Conservation (phyloP, 1,140 invertebrate species). For the Solenopsis invicta region DNA sequence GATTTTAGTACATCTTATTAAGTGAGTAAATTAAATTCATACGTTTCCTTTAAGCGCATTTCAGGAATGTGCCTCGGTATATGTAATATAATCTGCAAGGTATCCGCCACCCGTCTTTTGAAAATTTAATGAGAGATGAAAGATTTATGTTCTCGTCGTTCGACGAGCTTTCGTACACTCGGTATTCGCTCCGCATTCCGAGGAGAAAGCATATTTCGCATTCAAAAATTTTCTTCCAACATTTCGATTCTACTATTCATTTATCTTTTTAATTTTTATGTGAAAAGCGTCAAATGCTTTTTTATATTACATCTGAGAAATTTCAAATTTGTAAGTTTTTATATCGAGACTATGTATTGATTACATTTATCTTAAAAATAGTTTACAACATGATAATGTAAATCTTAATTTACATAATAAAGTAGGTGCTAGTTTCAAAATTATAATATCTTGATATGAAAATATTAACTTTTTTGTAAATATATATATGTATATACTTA, state of each 20-base stretch:
- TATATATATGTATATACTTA: background rate
- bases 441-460: background rate
- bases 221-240: constrained; percentile 38
- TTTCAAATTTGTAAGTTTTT: background rate
- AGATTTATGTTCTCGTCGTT: constrained; percentile 56
- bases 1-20: constrained; percentile 49
- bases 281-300: background rate
- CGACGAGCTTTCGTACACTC: constrained; percentile 48
- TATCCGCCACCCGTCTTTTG: constrained; percentile 39
- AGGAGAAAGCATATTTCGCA: constrained; percentile 44
- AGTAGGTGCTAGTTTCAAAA: background rate
- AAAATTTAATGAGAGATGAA: constrained; percentile 61
- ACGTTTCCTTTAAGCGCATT: constrained; percentile 36
- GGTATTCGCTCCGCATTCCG: constrained; percentile 1
- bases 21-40: constrained; percentile 47
- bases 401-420: background rate
- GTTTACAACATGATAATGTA: background rate
- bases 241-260: constrained; percentile 17
- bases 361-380: background rate
- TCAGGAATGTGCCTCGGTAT: background rate
- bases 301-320: background rate
- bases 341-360: background rate
- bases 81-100: constrained; percentile 44
- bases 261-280: constrained; percentile 27
- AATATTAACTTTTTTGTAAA: background rate